Evolutionary conservation across 92 coral and sea anemone species (phyloP), one percentile per base, ranked within the genome.

Genomic region (Virgularia gustaviana): DNA sequence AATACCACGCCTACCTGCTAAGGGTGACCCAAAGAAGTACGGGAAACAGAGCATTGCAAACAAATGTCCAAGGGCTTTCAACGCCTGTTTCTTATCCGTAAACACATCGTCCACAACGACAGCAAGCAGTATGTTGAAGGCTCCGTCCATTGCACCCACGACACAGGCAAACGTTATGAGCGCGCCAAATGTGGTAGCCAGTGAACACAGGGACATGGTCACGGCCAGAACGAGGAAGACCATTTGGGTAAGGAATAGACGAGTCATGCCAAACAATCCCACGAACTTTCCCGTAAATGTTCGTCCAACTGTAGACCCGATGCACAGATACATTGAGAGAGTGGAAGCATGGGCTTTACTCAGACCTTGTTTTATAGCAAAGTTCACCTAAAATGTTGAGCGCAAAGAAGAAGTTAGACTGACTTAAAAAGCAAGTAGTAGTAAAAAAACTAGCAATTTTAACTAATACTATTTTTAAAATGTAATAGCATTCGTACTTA

Each of bases 401-500:
- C 22, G 19, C 0, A 35, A 60, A 33, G 4, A 6, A 8, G 27
- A 42, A 60, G 6, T 47, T 23, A 59, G 30, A 59, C 64, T 57
- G 32, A 57, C 19, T 30, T 57, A 20, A 41, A 57, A 27, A 36
- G 34, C 27, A 20, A 30, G 63, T 51, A n/a, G n/a, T n/a, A n/a
- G n/a, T n/a, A n/a, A n/a, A n/a, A n/a, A n/a, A n/a, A n/a, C n/a
- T n/a, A n/a, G n/a, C n/a, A 16, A 13, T 43, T 13, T 43, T 4
- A 22, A 43, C 5, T 22, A 2, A 43, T 16, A 13, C n/a, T 43
- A 13, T 1, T 22, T 43, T 2, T 22, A 43, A 22, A 24, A 13
- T 19, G 28, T 23, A 18, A 13, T 29, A 20, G 1, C 33, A 29
- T 12, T 22, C 11, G 31, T 25, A 90, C 99, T 87, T 85, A 94